phyloP scores from a whole-genome alignment of 2,888 invertebrate species.

The Dendrolimus pini region DNA sequence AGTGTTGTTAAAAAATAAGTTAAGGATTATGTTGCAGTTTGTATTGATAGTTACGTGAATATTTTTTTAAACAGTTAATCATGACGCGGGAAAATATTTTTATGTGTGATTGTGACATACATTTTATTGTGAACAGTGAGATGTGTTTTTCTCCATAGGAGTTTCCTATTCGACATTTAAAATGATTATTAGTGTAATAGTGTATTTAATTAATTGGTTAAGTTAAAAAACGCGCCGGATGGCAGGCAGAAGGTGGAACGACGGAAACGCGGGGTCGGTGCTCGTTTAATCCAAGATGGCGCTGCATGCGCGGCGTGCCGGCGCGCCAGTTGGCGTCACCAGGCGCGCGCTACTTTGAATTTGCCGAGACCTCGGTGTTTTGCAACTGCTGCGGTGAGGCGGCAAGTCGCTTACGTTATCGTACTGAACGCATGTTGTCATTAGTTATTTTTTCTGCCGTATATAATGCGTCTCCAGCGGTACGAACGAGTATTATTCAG shows the following conservation, averaged over 20 bases:
- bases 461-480: constrained; percentile 35
- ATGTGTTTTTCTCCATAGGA: no score
- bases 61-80: constrained; percentile 38
- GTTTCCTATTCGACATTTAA: constrained; percentile 8
- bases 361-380: constrained; percentile 49
- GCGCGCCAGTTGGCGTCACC: constrained; percentile 50
- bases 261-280: constrained; percentile 25
- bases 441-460: constrained; percentile 70
- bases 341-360: constrained; percentile 65
- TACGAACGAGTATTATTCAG: constrained; percentile 31
- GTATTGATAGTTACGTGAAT: constrained; percentile 33
- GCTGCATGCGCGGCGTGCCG: constrained; percentile 70
- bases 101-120: no score
- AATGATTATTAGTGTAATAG: constrained; percentile 18
- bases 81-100: constrained; percentile 59
- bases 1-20: constrained; percentile 2
- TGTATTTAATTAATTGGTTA: constrained; percentile 24
- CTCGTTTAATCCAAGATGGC: constrained; percentile 64
- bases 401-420: constrained; percentile 57
- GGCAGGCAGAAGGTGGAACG: constrained; percentile 29
- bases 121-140: no score
- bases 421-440: constrained; percentile 69
- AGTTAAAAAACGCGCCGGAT: constrained; percentile 50
- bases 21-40: constrained; percentile 19
- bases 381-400: constrained; percentile 44